Percentiles rank a stretch among this genome's conserved stretches.
These are phyloP conservation scores for Montipora sp. DNA, from an alignment of 64 coral and sea anemone species.

Conservation along the genomic window DNA sequence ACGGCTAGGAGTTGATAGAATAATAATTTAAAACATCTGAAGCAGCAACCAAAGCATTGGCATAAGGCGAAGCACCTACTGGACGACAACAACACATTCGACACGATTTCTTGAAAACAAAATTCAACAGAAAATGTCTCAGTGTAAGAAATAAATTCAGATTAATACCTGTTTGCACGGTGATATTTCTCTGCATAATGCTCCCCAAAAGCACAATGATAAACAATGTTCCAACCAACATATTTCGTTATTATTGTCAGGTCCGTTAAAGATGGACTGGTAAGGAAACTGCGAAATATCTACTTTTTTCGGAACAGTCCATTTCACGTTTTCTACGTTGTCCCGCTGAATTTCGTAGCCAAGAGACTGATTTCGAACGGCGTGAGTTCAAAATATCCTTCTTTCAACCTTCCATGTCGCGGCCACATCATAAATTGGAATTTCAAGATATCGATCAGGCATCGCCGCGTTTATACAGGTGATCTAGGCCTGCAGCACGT, in stretches of 20 bases:
- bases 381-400: background rate
- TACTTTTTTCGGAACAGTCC: background rate
- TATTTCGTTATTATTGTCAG: conserved; percentile 9
- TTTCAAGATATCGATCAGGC: conserved; percentile 29
- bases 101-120: background rate
- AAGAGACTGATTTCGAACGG: background rate
- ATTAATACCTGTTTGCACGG: conserved; percentile 5
- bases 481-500: conserved; percentile 42
- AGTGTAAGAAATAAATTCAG: conserved; percentile 6
- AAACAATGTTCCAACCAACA: conserved; percentile 5
- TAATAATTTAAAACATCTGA: too few relatives aligned
- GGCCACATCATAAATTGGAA: conserved; percentile 24
- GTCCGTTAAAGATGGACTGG: background rate
- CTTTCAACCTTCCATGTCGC: conserved; percentile 3
- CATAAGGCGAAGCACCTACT: background rate
- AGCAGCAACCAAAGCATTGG: too few relatives aligned
- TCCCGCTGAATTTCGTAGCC: background rate
- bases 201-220: conserved; percentile 23
- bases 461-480: conserved; percentile 53
- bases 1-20: background rate
- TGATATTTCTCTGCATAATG: background rate
- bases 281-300: background rate
- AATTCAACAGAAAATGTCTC: background rate
- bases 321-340: background rate
- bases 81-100: background rate